phyloP scores from a whole-genome alignment of 1,140 invertebrate genomes.

The Ectropis grisescens region DNA sequence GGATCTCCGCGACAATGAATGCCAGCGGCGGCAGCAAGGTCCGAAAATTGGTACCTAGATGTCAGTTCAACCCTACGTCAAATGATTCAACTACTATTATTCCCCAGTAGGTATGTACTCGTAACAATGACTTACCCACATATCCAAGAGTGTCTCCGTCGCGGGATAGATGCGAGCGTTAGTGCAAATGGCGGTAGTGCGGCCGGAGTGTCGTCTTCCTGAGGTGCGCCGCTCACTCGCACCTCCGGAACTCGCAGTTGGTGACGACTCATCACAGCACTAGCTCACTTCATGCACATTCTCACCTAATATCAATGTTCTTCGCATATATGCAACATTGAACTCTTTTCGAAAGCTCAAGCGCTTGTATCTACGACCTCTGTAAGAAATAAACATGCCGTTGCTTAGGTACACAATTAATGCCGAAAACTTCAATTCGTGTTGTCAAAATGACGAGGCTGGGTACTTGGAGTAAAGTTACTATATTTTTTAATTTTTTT shows the following conservation, averaged over 20 bases:
- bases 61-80: too few relatives aligned
- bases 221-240: conserved; percentile 51
- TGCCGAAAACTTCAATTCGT: background rate
- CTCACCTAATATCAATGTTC: conserved; percentile 6
- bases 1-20: too few relatives aligned
- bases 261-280: conserved; percentile 45
- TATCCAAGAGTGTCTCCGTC: conserved; percentile 57
- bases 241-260: conserved; percentile 53
- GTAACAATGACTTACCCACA: conserved; percentile 61
- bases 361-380: background rate
- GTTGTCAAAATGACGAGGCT: background rate
- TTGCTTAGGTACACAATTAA: background rate
- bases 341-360: background rate
- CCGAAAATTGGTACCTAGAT: too few relatives aligned
- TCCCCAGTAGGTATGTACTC: too few relatives aligned
- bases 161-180: conserved; percentile 47
- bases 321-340: background rate
- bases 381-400: background rate
- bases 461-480: too few relatives aligned
- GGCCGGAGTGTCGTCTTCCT: conserved; percentile 40
- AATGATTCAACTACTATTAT: too few relatives aligned
- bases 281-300: conserved; percentile 3
- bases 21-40: too few relatives aligned
- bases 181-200: conserved; percentile 52
- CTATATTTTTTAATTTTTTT: too few relatives aligned